phyloP scores from a whole-genome alignment of 2,888 invertebrate genomes.

The Nomada fucata region DNA sequence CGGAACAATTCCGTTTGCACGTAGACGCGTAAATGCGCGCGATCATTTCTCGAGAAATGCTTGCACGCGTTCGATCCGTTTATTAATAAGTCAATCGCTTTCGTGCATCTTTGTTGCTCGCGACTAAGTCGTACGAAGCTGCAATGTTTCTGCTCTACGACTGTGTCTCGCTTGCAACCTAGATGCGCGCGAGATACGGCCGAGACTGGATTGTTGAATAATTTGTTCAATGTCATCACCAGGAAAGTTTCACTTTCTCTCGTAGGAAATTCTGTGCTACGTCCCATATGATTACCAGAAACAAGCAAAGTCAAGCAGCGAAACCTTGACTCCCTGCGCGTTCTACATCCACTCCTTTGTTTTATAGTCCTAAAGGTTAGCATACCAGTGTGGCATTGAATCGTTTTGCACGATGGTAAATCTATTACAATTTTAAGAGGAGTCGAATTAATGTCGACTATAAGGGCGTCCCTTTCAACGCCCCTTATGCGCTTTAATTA shows the following conservation, averaged over 20 bases:
- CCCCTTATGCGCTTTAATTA: no score
- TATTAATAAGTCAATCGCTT: background rate
- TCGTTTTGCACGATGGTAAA: no score
- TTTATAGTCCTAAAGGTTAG: background rate
- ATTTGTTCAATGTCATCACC: constrained; percentile 19
- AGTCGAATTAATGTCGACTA: no score
- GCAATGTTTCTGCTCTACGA: no score
- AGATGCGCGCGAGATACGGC: background rate
- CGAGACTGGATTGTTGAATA: background rate
- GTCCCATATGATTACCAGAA: constrained; percentile 1
- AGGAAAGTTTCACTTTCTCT: constrained; percentile 14
- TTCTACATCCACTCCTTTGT: background rate
- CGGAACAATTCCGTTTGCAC: constrained; percentile 56
- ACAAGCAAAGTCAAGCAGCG: constrained; percentile 6
- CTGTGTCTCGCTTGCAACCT: no score
- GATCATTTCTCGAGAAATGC: constrained; percentile 48
- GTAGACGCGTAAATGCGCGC: constrained; percentile 58
- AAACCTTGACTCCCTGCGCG: background rate
- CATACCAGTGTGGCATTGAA: no score
- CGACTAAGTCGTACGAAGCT: background rate
- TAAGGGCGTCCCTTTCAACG: no score
- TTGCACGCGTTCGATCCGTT: background rate
- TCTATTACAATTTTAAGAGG: no score
- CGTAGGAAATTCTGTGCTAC: background rate
- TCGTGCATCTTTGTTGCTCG: background rate